phyloP scores from a whole-genome alignment of 1,140 invertebrate genomes.

The Drosophila micromelanica region DNA sequence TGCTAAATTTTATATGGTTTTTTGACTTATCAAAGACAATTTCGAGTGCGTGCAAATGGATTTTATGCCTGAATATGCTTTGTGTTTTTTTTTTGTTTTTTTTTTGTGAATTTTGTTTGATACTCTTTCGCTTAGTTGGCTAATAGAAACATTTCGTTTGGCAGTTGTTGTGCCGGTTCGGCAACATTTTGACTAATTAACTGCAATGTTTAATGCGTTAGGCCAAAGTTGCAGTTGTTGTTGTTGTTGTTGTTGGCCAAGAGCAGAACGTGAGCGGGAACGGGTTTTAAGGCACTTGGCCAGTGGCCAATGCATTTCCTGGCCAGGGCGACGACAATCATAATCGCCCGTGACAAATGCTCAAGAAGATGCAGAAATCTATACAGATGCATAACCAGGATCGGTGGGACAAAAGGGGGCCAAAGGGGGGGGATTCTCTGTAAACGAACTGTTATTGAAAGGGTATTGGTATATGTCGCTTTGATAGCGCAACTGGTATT shows the following conservation, averaged over 20 bases:
- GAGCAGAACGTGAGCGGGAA: conserved; percentile 10
- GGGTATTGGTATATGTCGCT: conserved; percentile 30
- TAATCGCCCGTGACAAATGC: conserved; percentile 76
- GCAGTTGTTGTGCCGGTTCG: conserved; percentile 69
- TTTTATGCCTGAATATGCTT: not conserved
- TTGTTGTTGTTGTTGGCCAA: conserved; percentile 21
- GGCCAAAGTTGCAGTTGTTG: conserved; percentile 35
- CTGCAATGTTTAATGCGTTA: conserved; percentile 74
- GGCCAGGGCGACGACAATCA: conserved; percentile 73
- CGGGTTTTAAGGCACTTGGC: conserved; percentile 29
- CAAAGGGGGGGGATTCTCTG: not conserved
- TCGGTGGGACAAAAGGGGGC: not conserved
- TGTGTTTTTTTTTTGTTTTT: no score
- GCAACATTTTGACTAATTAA: conserved; percentile 80
- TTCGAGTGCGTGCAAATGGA: conserved; percentile 32
- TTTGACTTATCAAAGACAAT: conserved; percentile 21
- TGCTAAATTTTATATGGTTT: conserved; percentile 26
- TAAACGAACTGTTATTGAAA: conserved; percentile 13
- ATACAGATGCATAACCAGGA: conserved; percentile 7
- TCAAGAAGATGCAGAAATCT: conserved; percentile 36
- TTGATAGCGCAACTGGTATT: conserved; percentile 36
- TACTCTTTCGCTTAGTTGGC: not conserved
- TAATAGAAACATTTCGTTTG: conserved; percentile 48
- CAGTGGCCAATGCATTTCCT: conserved; percentile 57
- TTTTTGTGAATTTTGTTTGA: not conserved